Base-by-base conservation (phyloP, 2,113 vertebrate genomes). In the Anolis carolinensis region DNA sequence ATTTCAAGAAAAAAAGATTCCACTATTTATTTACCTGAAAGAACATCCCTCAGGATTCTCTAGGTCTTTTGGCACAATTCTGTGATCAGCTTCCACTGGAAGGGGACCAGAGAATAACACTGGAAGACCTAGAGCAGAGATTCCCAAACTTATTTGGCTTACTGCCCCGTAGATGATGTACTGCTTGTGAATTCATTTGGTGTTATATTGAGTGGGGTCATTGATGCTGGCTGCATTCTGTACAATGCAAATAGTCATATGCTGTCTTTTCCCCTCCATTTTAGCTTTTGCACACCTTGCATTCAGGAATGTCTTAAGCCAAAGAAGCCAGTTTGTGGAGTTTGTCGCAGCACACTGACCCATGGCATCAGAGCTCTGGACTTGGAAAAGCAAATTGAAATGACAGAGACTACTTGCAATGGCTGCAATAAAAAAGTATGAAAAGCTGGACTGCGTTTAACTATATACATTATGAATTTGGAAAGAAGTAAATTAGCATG, bases 261-360 rank as follows among this genome's bases (percentile, higher is more conserved):
- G 32, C 30, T 65, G 8, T 90, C 0, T 89, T 80, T 63, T 55
- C 95, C 20, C 16, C 9, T 74, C 81, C 67, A 5, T 89, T 23
- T 30, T 93, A 99, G 99, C 88, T 99, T 99, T 94, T 99, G 99
- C 92, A 96, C 96, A 5, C 95, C 95, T 3, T 99, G 99, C 96
- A 97, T 99, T 93, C 98, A 98, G 94, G 97, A 99, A 83, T 99
- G 98, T 88, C 95, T 99, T 89, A 98, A 98, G 90, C 97, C 98
- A 79, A 98, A 98, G 88, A 98, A 98, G 87, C 98, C 98, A 0
- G 97, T 98, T 14, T 99, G 98, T 90, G 99, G 98, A 0, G 98
- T 99, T 87, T 99, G 99, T 92, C 97, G 99, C 93, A 95, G 97
- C 18, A 92, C 96, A 52, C 94, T 98, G 87, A 93, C 94, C 0